Base-by-base conservation (phyloP, 2,797 vertebrate species). In the Cryptoblepharus egeriae region DNA sequence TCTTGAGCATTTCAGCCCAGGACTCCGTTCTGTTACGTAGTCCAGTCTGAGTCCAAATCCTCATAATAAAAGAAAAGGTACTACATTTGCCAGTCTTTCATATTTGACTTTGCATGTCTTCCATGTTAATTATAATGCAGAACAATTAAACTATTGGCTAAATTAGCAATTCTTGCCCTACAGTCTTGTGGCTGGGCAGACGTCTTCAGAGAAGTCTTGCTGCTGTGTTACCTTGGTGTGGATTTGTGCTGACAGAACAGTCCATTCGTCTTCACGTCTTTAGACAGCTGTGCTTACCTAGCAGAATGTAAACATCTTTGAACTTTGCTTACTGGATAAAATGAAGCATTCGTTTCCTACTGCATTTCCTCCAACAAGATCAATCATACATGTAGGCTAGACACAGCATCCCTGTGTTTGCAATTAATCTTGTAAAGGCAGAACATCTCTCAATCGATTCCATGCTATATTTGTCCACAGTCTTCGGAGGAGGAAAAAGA, bases 261-360 rank as follows among this genome's bases (percentile, higher is more conserved):
- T 90, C 94, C 89, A 92, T 95, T 90, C 63, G 1, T 94, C 92
- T 83, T 68, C 52, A 80, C 32, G 35, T 92, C 93, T 93, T 88
- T 84, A 90, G 94, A 95, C 93, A 95, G 93, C 92, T 93, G 80
- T 93, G 95, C 95, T 96, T 94, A 94, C 92, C 86, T 85, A 89
- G 95, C 93, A 94, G 87, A 94, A 94, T 77, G 90, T 88, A 93
- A 94, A 94, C 91, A 92, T 83, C 92, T 92, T 86, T 87, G 94
- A 92, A 93, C 96, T 96, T 95, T 93, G 95, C 93, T 94, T 92
- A 88, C 93, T 61, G 90, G 91, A 92, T 93, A 91, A 95, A 95
- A 95, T 93, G 93, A 88, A 93, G 93, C 93, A 88, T 95, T 93
- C 90, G 91, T 92, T 95, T 95, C 93, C 90, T 88, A 91, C 78